Evolutionary conservation across 2,797 vertebrate species (phyloP), one percentile per base, ranked within the genome.

Genomic region (Paedocypris micromegethes): DNA sequence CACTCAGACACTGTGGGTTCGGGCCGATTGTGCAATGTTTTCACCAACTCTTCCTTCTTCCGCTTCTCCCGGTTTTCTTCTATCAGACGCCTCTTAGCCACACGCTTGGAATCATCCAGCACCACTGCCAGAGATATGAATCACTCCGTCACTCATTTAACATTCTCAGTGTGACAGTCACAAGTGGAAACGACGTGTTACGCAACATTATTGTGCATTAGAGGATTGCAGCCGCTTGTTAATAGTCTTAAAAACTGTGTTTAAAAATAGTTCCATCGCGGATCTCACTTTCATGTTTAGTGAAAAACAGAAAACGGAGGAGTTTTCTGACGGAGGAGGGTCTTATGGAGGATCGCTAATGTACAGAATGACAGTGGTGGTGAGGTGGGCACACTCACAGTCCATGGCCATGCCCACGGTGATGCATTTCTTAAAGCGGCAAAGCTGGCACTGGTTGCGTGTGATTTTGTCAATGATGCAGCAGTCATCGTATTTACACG

Each of bases 341-440:
- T 23, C 23, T 23, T 23, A 23, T 23, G 23, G 23, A 23, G 23
- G 23, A 23, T 23, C 23, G 23, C 23, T 23, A 23, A 23, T 23
- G 23, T 23, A 23, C 23, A 23, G 23, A 23, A 23, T 1, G 23
- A 23, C 23, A 23, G 23, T 23, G 23, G 23, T 23, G 23, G 23
- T 23, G 23, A 23, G 23, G 42, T 50, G 48, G 53, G 60, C 0
- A 3, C 51, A 90, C 94, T 95, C 89, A 98, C 96, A 37, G 86
- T 97, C 96, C 93, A 97, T 97, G 82, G 96, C 96, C 96, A 98
- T 98, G 89, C 96, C 96, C 85, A 96, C 96, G 0, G 92, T 90
- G 64, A 97, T 95, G 86, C 95, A 98, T 86, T 98, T 98, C 90
- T 95, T 97, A 88, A 97, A 98, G 88, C 96, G 94, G 79, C 96